A percentile compares a stretch with the other conserved stretches of the same genome.
Conservation (phyloP, 2,113 vertebrate genomes). For the Dipodomys spectabilis region DNA sequence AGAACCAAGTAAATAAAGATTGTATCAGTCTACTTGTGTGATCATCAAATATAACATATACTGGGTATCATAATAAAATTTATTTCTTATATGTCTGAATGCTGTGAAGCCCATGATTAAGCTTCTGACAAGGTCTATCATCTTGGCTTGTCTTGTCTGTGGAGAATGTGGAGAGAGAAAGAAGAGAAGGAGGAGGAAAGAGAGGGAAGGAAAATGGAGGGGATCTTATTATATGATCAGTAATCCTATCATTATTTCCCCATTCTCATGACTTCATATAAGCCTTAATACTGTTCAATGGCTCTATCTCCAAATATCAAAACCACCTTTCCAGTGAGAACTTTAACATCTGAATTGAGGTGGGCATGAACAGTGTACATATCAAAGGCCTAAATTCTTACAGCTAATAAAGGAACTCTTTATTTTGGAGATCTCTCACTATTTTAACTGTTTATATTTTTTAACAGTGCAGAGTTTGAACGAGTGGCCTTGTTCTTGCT, state of each 20-base stretch:
- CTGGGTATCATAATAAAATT: not conserved
- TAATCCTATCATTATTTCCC: not conserved
- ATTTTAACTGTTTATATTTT: not conserved
- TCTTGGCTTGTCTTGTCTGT: not conserved
- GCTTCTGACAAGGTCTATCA: not conserved
- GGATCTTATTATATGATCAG: not conserved
- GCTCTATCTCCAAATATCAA: not conserved
- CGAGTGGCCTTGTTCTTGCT: too few relatives aligned
- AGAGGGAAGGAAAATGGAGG: too few relatives aligned
- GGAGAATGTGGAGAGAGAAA: too few relatives aligned
- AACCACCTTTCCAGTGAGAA: not conserved
- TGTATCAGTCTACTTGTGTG: not conserved
- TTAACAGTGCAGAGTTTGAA: too few relatives aligned
- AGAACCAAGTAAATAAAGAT: not conserved
- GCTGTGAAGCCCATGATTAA: not conserved
- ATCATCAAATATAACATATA: not conserved
- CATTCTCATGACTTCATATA: not conserved
- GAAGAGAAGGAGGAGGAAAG: too few relatives aligned
- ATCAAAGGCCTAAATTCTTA: not conserved
- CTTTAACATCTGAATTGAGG: not conserved
- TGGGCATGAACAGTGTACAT: not conserved
- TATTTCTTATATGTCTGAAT: conserved; percentile 6
- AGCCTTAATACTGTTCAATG: not conserved
- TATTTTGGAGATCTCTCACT: not conserved
- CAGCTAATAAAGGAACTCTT: not conserved